Evolutionary conservation across 2,888 invertebrate species (phyloP).

Genomic region (Spisula subtruncata): DNA sequence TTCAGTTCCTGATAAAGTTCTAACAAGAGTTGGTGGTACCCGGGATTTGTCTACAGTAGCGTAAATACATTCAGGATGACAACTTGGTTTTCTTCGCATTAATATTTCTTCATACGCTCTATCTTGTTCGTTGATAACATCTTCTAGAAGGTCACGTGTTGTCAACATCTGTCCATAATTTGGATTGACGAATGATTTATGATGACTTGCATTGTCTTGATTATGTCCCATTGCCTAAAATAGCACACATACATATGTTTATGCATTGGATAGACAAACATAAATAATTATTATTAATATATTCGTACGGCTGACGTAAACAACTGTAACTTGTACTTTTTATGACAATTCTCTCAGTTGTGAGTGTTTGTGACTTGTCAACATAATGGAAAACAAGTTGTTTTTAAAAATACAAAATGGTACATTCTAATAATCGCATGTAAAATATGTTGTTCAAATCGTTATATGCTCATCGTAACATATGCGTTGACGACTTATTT

Average conservation of each 20-base stretch:
- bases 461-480: no score
- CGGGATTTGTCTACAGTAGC: slow-evolving; percentile 16
- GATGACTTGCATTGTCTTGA: not conserved
- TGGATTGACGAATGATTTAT: slow-evolving; percentile 19
- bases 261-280: not conserved
- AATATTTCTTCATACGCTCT: slow-evolving; percentile 56
- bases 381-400: no score
- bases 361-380: no score
- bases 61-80: slow-evolving; percentile 34
- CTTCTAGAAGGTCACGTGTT: slow-evolving; percentile 28
- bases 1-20: slow-evolving; percentile 12
- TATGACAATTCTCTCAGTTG: no score
- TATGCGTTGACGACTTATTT: no score
- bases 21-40: not conserved
- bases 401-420: no score
- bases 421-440: no score
- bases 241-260: not conserved
- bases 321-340: no score
- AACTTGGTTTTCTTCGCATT: slow-evolving; percentile 48
- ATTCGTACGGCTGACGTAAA: no score
- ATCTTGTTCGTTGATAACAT: slow-evolving; percentile 52
- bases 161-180: slow-evolving; percentile 29
- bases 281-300: no score
- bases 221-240: slow-evolving; percentile 39
- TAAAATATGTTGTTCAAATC: no score